Evolutionary conservation across 2,113 vertebrate genomes (phyloP).

Genomic region (Bettongia penicillata): DNA sequence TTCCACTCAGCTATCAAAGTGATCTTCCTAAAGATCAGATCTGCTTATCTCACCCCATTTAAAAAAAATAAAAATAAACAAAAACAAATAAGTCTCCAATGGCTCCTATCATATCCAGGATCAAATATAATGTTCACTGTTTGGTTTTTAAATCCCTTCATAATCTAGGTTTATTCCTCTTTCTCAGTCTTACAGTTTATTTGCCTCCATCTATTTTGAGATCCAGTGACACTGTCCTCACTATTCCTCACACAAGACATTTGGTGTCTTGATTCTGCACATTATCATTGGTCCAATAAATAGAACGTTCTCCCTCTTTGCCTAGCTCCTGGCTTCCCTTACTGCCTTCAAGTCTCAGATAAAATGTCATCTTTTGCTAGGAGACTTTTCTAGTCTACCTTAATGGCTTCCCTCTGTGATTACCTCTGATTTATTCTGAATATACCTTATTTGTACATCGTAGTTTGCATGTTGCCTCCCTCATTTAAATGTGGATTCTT

Average conservation of each 20-base stretch:
- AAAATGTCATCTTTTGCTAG: not conserved
- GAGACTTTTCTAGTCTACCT: not conserved
- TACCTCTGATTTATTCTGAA: not conserved
- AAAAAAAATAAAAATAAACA: rapidly evolving
- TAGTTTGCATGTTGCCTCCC: not conserved
- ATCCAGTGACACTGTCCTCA: not conserved
- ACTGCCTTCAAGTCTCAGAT: not conserved
- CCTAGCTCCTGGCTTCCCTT: not conserved
- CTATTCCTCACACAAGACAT: not conserved
- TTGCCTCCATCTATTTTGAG: not conserved
- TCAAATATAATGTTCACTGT: not conserved
- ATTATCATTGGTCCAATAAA: not conserved
- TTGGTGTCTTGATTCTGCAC: not conserved
- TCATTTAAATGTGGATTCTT: not conserved
- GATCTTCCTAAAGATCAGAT: not conserved
- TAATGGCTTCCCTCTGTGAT: not conserved
- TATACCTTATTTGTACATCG: not conserved
- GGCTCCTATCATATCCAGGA: not conserved
- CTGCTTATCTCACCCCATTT: not conserved
- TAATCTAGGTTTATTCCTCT: not conserved
- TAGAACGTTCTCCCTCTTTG: not conserved
- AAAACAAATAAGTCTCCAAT: not conserved
- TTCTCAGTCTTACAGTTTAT: not conserved
- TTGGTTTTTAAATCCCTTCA: not conserved
- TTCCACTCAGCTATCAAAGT: not conserved